Percentiles rank a stretch among this genome's conserved stretches.
These are phyloP conservation scores for Hipposideros larvatus DNA, from an alignment of 2,797 vertebrate species.

Conservation along the genomic window DNA sequence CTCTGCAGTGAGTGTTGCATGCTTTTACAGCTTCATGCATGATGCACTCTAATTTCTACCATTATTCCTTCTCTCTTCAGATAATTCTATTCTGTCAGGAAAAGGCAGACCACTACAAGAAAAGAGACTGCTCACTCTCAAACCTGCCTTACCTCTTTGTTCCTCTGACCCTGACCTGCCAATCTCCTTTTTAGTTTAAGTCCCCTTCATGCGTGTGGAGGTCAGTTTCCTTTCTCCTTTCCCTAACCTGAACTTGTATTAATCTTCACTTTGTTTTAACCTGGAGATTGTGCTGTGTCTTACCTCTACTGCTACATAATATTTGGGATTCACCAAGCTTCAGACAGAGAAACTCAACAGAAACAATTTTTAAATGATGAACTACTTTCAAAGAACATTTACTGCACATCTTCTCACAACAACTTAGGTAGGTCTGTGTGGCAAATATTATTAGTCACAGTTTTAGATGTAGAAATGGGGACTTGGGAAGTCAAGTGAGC, in stretches of 20 bases:
- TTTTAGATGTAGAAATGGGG: constrained; percentile 30
- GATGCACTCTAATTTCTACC: constrained; percentile 46
- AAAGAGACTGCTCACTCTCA: constrained; percentile 44
- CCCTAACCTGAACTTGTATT: constrained; percentile 7
- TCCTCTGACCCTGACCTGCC: constrained; percentile 39
- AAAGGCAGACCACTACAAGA: constrained; percentile 54
- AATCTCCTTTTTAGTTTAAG: constrained; percentile 9
- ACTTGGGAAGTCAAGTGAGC: constrained; percentile 14
- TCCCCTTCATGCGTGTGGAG: neutral
- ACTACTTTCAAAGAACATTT: constrained; percentile 42
- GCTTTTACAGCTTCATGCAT: constrained; percentile 20
- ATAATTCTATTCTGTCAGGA: constrained; percentile 28
- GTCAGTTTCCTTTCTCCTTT: constrained; percentile 37
- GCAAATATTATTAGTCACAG: neutral
- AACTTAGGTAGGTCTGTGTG: neutral
- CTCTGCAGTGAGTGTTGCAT: neutral
- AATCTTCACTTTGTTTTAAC: constrained; percentile 58
- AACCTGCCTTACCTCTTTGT: constrained; percentile 52
- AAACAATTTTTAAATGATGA: constrained; percentile 46
- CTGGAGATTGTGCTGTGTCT: constrained; percentile 1
- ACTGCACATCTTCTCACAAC: constrained; percentile 12
- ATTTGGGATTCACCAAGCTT: neutral
- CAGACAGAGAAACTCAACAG: constrained; percentile 57
- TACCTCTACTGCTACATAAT: neutral
- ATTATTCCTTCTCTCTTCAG: constrained; percentile 27